Base-by-base conservation (phyloP, 1,140 invertebrate species). In the Prorops nasuta region DNA sequence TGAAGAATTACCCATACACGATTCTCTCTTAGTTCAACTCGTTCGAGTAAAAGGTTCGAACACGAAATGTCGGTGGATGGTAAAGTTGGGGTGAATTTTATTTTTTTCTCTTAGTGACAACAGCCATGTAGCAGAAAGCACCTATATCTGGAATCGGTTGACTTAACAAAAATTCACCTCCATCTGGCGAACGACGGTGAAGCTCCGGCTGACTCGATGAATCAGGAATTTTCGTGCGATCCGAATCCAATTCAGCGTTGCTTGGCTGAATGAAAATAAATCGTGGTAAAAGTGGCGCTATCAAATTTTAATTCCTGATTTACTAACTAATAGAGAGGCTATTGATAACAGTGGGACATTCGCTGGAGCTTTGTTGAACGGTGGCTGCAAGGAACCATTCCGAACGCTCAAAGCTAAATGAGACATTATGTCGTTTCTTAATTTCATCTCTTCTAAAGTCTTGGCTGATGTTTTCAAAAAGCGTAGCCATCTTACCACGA, bases 71-170 rank as follows among this genome's bases (percentile, higher is more conserved):
- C n/a, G n/a, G n/a, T n/a, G n/a, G n/a, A n/a, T n/a, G n/a, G n/a
- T n/a, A n/a, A n/a, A n/a, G n/a, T n/a, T 28, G 4, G 24, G 24
- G 24, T 10, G 4, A 28, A 41, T 37, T 49, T 36, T 48, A 37
- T 49, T 43, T 47, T 39, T 15, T 24, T 55, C 10, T 56, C 45
- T 68, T 67, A 10, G 74, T 73, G 10, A 80, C 67, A 10, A 80
- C 78, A 1, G 79, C 77, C 18, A 80, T 56, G 58, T 80, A 80
- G 56, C 77, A 79, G 55, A 80, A 81, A 3, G 79, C 79, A 0
- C 80, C 80, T 51, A 76, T 78, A 39, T 78, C 63, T 3, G 80
- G 80, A 20, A 81, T 71, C 3, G 80, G 79, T 44, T 81, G 79
- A 4, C 73, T 66, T 2, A 78, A 71, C 10, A 81, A 58, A 60